Evolutionary conservation across 1,140 invertebrate genomes (phyloP), one percentile per base, ranked within the genome.

Genomic region (Formica exsecta): DNA sequence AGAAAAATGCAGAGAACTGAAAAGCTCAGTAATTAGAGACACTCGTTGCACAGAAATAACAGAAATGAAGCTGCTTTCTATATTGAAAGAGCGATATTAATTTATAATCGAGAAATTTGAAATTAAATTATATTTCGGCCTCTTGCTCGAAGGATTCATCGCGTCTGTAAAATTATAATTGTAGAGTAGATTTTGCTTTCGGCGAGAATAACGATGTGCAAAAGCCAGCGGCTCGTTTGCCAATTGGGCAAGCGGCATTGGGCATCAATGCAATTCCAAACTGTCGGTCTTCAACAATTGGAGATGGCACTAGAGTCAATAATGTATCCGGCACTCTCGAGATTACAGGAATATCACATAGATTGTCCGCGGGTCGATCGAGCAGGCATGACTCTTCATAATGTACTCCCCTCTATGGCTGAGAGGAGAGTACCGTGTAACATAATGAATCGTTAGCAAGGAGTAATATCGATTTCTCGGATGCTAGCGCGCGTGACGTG

Each of bases 241-340:
- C 79, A 73, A 81, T 73, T 83, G 68, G 68, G 41, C 79, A 62
- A 74, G 68, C 79, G 29, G 54, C 64, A 48, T 48, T 11, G 25
- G n/a, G 32, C 68, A 83, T 83, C 79, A 73, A 73, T 83, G 79
- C 79, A 83, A 73, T 83, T 83, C 79, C 79, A 83, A 83, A 83
- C 68, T 83, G 79, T 73, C 79, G 54, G 79, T 73, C 77, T 80
- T 68, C 54, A 83, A 68, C 54, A 83, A 66, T 83, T 38, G 41
- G 79, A 73, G 79, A 73, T 83, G 48, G 68, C 38, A 83, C 68
- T 83, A 73, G 79, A 83, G 68, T 83, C 84, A 89, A 93, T 92
- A 92, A 93, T 93, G 90, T 86, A 93, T 89, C 92, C 87, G 74
- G 86, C 90, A 93, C 91, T 92, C 89, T 89, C 85, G 86, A 91